Evolutionary conservation across 2,113 vertebrate species (phyloP).

Genomic region (Psephotus haematonotus): DNA sequence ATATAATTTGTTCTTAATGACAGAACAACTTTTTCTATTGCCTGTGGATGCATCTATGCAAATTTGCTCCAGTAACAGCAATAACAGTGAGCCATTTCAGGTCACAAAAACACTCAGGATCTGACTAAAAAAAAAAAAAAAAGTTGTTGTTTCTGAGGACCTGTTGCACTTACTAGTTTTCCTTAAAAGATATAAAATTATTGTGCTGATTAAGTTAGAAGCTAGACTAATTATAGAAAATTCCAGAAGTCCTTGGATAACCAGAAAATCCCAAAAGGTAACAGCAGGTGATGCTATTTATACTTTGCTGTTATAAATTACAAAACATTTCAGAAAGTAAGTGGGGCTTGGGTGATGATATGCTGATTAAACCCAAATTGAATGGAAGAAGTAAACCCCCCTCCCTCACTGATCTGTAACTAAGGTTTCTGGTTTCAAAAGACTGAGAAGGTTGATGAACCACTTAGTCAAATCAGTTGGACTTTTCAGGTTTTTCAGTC

Average conservation of each 20-base stretch:
- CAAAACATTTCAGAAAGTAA: background rate
- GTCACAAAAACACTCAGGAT: background rate
- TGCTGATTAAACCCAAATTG: background rate
- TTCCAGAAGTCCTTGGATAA: background rate
- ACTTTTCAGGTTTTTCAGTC: background rate
- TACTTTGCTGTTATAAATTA: background rate
- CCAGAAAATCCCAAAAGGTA: background rate
- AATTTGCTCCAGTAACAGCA: background rate
- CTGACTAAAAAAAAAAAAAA: background rate
- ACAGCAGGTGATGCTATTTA: conserved; percentile 20
- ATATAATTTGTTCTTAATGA: background rate
- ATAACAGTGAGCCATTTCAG: background rate
- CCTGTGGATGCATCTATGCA: background rate
- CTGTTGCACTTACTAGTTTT: background rate
- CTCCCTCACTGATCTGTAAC: background rate
- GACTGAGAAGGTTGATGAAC: background rate
- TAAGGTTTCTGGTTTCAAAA: background rate
- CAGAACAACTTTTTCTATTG: background rate
- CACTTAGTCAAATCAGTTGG: background rate
- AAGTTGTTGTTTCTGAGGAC: background rate
- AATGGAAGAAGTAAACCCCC: background rate
- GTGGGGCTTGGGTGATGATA: background rate
- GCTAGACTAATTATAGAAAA: background rate
- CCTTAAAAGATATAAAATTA: background rate
- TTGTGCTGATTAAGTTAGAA: background rate